Conservation (phyloP, 2,888 invertebrate species). For the Zhuqinia jingwanae region DNA sequence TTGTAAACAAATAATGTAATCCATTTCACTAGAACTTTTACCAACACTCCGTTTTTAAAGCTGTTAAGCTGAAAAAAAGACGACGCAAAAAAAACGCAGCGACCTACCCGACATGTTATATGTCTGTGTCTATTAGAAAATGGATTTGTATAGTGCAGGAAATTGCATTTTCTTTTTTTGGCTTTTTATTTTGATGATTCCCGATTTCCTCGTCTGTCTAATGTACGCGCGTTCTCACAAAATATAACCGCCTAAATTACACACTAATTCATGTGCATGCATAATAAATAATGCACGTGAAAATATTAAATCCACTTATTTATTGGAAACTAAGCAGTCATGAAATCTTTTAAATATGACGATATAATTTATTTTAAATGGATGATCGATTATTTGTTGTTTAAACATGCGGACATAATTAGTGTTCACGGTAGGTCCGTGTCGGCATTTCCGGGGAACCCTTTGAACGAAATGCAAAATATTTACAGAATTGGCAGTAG, state of each 20-base stretch:
- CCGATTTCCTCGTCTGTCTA: neutral
- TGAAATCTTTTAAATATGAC: neutral
- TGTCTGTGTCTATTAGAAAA: too few species aligned
- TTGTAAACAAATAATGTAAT: slow-evolving; percentile 18
- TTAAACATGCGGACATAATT: slow-evolving; percentile 8
- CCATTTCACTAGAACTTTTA: neutral
- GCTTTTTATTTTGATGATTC: too few species aligned
- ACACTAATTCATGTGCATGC: neutral
- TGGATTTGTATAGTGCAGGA: too few species aligned
- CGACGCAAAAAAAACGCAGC: neutral
- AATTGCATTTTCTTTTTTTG: neutral
- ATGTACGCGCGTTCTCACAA: too few species aligned
- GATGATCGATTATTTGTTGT: slow-evolving; percentile 8
- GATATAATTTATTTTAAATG: neutral
- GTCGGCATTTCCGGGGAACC: slow-evolving; percentile 8
- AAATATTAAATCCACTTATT: neutral
- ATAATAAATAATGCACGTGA: neutral
- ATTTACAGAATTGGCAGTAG: neutral
- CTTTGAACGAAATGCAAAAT: slow-evolving; percentile 30
- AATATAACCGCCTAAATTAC: too few species aligned
- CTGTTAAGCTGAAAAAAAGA: neutral
- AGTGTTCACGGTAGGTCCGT: neutral
- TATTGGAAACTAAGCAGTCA: neutral
- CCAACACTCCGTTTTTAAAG: too few species aligned
- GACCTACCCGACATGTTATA: slow-evolving; percentile 1